Conservation (phyloP, 2,888 invertebrate species). For the Odontocerum albicorne region DNA sequence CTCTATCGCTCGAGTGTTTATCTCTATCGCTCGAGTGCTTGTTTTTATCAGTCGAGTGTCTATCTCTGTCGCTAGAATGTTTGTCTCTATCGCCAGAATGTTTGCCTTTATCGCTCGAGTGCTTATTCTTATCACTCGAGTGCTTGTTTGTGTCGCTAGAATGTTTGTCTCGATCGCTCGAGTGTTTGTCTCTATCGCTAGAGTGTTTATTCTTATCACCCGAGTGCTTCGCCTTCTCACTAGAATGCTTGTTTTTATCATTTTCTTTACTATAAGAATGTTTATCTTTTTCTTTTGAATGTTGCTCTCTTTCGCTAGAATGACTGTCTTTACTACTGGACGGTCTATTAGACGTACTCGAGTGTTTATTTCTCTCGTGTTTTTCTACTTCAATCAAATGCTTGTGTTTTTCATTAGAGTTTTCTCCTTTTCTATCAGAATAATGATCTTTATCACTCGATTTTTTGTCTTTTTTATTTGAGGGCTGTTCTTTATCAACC, state of each 20-base stretch:
- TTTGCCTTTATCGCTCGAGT: constrained; percentile 9
- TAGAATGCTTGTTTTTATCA: constrained; percentile 9
- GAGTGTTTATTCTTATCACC: constrained; percentile 33
- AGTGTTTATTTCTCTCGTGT: too few species aligned
- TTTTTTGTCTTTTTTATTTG: constrained; percentile 35
- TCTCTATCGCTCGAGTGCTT: constrained; percentile 39
- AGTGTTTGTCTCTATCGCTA: constrained; percentile 39
- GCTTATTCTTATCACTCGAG: constrained; percentile 21
- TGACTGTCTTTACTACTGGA: constrained; percentile 12
- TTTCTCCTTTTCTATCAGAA: constrained; percentile 31
- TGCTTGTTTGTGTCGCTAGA: constrained; percentile 46
- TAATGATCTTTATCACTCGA: constrained; percentile 33
- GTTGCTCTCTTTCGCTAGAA: constrained; percentile 42
- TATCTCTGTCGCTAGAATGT: constrained; percentile 45
- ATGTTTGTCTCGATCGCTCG: constrained; percentile 33
- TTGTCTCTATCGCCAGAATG: constrained; percentile 33
- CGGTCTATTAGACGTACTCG: constrained; percentile 22
- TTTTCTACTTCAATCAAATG: too few species aligned
- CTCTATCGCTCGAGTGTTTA: constrained; percentile 37
- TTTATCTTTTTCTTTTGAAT: too few species aligned
- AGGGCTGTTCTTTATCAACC: constrained; percentile 32
- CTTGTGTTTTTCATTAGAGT: constrained; percentile 23
- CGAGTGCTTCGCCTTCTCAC: constrained; percentile 30
- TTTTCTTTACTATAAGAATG: constrained; percentile 47
- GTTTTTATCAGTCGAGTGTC: constrained; percentile 19